Conservation (phyloP, 2,888 invertebrate genomes). For the Epinotia ramella region DNA sequence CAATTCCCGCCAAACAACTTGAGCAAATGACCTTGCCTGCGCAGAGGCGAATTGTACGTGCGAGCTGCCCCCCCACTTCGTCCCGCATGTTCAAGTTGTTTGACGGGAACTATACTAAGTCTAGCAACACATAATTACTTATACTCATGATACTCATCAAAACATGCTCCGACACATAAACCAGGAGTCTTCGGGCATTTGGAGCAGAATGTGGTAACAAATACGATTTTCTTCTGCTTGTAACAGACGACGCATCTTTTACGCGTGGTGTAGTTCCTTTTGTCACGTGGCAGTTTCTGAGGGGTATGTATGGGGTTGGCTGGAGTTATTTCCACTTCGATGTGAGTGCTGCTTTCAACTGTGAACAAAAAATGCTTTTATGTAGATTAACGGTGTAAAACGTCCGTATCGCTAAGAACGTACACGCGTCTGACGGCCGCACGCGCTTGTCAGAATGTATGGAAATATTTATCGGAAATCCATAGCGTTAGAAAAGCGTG, state of each 20-base stretch:
- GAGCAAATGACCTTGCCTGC: too few species aligned
- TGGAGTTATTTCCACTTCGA: not conserved
- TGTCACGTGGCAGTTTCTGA: slow-evolving; percentile 9
- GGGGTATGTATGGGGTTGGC: not conserved
- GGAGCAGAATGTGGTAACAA: slow-evolving; percentile 9
- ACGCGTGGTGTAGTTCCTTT: slow-evolving; percentile 4
- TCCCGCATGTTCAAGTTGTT: too few species aligned
- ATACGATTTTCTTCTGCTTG: slow-evolving; percentile 16
- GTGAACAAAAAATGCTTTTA: not conserved
- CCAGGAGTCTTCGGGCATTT: slow-evolving; percentile 8
- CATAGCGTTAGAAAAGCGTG: too few species aligned
- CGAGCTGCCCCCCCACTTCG: too few species aligned
- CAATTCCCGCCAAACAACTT: too few species aligned
- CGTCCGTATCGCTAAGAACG: not conserved
- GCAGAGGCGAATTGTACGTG: too few species aligned
- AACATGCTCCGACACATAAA: slow-evolving; percentile 12
- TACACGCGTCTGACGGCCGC: too few species aligned
- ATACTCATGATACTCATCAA: slow-evolving; percentile 5
- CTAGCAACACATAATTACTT: not conserved
- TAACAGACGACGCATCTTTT: slow-evolving; percentile 19
- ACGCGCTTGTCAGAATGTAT: too few species aligned
- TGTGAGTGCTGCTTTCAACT: not conserved
- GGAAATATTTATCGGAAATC: too few species aligned
- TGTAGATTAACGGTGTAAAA: not conserved
- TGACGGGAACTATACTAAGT: too few species aligned